These are phyloP conservation scores for Dipodomys merriami DNA, from an alignment of 2,113 vertebrate genomes.

Conservation along the genomic window DNA sequence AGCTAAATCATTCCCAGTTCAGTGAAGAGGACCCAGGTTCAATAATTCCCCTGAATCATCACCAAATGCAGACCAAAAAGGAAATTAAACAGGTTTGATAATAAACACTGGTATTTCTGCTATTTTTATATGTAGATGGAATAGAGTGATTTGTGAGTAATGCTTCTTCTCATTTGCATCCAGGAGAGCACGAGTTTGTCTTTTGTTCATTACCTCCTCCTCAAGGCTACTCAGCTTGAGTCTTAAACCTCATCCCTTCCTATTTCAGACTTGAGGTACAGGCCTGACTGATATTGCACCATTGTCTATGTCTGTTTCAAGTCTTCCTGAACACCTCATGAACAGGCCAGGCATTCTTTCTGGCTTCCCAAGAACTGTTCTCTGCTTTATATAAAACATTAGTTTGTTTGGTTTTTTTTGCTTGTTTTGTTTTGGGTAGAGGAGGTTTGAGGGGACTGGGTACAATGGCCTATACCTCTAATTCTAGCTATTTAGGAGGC, in stretches of 20 bases:
- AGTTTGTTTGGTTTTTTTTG: background rate
- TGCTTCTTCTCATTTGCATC: background rate
- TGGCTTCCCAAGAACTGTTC: too few species aligned
- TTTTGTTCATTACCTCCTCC: background rate
- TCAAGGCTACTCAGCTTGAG: background rate
- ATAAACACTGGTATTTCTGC: constrained; percentile 43
- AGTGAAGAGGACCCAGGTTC: constrained; percentile 69
- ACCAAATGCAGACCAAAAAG: constrained; percentile 60
- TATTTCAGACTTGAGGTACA: background rate
- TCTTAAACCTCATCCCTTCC: background rate
- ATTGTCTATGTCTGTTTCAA: background rate
- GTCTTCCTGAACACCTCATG: background rate
- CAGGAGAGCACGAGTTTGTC: background rate
- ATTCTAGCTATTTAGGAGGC: too few species aligned
- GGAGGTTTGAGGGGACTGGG: too few species aligned
- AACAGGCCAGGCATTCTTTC: background rate
- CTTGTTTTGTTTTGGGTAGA: too few species aligned
- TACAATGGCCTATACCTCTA: too few species aligned
- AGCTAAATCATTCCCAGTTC: constrained; percentile 73
- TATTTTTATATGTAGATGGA: constrained; percentile 48
- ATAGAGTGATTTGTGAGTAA: constrained; percentile 13
- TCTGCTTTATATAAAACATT: background rate
- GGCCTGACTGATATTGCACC: background rate
- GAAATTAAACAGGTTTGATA: constrained; percentile 65
- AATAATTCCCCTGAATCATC: constrained; percentile 71